Conservation (phyloP, 2,113 vertebrate species). For the Pygoscelis antarcticus region DNA sequence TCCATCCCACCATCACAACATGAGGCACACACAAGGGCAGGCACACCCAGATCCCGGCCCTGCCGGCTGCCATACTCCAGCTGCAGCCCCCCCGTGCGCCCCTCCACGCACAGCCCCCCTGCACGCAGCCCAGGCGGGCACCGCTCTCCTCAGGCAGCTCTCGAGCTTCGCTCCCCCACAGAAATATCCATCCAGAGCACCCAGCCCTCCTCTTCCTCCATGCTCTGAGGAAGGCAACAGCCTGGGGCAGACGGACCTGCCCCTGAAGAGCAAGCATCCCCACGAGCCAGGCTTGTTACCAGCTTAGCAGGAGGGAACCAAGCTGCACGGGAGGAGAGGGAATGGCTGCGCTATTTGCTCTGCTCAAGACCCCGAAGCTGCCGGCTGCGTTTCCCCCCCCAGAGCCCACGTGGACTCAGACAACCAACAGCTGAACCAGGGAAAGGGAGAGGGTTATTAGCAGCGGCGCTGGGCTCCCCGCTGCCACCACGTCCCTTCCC, state of each 20-base stretch:
- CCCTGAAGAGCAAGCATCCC: background rate
- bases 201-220: background rate
- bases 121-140: background rate
- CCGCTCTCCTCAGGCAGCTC: accelerated
- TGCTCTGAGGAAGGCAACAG: background rate
- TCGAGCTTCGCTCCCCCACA: background rate
- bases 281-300: background rate
- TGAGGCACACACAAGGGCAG: background rate
- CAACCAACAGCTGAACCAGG: background rate
- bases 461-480: background rate
- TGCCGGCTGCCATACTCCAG: background rate
- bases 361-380: background rate
- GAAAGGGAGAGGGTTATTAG: background rate
- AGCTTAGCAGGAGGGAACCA: background rate
- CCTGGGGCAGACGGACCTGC: background rate
- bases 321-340: background rate
- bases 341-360: background rate
- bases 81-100: background rate
- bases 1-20: background rate
- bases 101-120: background rate
- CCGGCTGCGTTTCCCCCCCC: accelerated
- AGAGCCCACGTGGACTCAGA: background rate
- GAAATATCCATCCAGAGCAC: background rate
- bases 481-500: background rate
- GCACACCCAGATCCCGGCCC: background rate